Base-by-base conservation (phyloP, 35 echinoderm and acorn worm genomes). In the Apostichopus japonicus region DNA sequence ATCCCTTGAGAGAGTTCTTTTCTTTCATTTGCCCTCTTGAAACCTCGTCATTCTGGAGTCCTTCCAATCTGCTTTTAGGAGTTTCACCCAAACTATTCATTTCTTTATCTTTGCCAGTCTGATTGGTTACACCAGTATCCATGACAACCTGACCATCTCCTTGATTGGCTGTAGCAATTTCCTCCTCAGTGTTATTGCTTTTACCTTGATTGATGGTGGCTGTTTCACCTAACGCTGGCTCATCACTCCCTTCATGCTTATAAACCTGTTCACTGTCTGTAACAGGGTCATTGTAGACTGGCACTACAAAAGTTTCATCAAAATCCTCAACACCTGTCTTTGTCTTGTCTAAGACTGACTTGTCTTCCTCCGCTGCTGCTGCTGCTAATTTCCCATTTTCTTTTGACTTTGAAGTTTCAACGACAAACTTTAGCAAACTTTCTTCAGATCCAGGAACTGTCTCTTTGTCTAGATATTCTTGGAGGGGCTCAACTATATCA, bases 401-500 rank as follows among this genome's bases (percentile, higher is more conserved):
- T 57, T 58, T 58, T 21, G 17, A 23, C 17, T 75, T 75, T 75
- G 71, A 19, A 6, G 71, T 75, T 84, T 84, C 81, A 57, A 57
- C 54, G 13, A 84, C 56, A 23, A 57, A 84, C 17, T 23, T 24
- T 8, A 53, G 53, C 54, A 84, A 54, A 84, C 81, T 84, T 84
- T 84, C 54, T 57, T 84, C 56, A 5, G 81, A 84, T n/a, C 56
- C 54, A 22, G 81, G 21, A 21, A 84, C 23, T 55, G 55, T 57
- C 16, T 59, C 21, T 5, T 58, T 84, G 54, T 55, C 21, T 17
- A 84, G 23, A 24, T 57, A 84, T 55, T 84, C 81, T 5, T 58
- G 54, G 56, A 84, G 81, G 5, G 17, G 81, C 56, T 84, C 81
- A 19, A 84, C 81, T 53, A 84, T 54, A 84, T 84, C 81, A 3